These are phyloP conservation scores for Lepidostoma basale DNA, from an alignment of 1,140 invertebrate species.

Conservation along the genomic window DNA sequence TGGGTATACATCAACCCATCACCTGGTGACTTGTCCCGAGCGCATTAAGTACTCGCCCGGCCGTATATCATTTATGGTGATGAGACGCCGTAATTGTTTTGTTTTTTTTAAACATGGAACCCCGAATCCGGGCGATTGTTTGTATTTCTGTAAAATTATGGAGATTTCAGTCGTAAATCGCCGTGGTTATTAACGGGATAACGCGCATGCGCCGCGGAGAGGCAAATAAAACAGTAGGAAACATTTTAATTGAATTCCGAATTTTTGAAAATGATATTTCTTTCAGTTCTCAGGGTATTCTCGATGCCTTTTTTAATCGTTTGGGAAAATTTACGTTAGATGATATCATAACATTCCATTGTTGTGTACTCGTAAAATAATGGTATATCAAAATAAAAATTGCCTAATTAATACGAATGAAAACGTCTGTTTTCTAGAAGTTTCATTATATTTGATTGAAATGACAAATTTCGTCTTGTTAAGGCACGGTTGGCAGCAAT, in stretches of 20 bases:
- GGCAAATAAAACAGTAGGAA: conserved; percentile 41
- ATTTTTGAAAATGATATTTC: no score
- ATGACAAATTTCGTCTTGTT: no score
- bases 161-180: not conserved
- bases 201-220: not conserved
- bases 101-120: not conserved
- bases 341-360: no score
- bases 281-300: no score
- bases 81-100: conserved; percentile 26
- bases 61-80: conserved; percentile 31
- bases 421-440: no score
- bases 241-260: conserved; percentile 45
- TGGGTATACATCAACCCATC: conserved; percentile 7
- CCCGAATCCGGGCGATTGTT: not conserved
- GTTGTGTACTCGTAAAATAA: no score
- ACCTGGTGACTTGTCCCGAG: not conserved
- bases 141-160: conserved; percentile 10
- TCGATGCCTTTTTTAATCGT: no score
- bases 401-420: no score
- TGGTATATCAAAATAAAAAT: no score
- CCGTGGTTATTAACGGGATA: not conserved
- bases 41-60: not conserved
- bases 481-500: no score
- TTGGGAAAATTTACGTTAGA: no score
- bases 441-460: no score